Evolutionary conservation across 2,888 invertebrate species (phyloP).

Genomic region (Opisthograptis luteolata): DNA sequence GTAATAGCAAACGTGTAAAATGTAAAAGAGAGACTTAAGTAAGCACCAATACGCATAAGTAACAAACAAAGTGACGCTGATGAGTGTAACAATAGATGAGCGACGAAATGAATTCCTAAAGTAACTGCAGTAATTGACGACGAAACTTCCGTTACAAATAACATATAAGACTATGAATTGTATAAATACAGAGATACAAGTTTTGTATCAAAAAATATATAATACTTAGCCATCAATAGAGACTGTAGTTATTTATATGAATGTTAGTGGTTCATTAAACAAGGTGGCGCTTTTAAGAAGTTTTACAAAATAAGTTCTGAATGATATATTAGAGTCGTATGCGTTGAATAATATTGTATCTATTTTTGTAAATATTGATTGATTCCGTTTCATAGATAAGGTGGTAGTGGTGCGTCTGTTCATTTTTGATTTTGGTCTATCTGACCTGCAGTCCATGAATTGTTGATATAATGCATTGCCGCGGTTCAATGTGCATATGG

Average conservation of each 20-base stretch:
- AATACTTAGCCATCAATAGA: constrained; percentile 67
- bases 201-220: constrained; percentile 51
- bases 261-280: constrained; percentile 72
- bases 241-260: constrained; percentile 77
- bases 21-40: constrained; percentile 45
- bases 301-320: constrained; percentile 54
- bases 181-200: constrained; percentile 35
- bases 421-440: constrained; percentile 40
- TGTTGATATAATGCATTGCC: constrained; percentile 39
- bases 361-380: constrained; percentile 64
- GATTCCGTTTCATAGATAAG: constrained; percentile 41
- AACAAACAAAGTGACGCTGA: constrained; percentile 24
- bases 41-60: constrained; percentile 50
- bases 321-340: constrained; percentile 43
- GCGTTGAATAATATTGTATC: constrained; percentile 37
- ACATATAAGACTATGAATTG: constrained; percentile 39
- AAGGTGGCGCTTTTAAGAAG: constrained; percentile 65
- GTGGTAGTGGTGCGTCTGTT: constrained; percentile 40
- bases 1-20: constrained; percentile 44
- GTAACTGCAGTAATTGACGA: constrained; percentile 52
- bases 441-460: constrained; percentile 47
- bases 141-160: constrained; percentile 47
- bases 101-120: constrained; percentile 47
- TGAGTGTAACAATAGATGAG: constrained; percentile 29
- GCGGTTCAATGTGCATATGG: constrained; percentile 45